Base-by-base conservation (phyloP, 2,888 invertebrate species). In the Harpalus rubripes region DNA sequence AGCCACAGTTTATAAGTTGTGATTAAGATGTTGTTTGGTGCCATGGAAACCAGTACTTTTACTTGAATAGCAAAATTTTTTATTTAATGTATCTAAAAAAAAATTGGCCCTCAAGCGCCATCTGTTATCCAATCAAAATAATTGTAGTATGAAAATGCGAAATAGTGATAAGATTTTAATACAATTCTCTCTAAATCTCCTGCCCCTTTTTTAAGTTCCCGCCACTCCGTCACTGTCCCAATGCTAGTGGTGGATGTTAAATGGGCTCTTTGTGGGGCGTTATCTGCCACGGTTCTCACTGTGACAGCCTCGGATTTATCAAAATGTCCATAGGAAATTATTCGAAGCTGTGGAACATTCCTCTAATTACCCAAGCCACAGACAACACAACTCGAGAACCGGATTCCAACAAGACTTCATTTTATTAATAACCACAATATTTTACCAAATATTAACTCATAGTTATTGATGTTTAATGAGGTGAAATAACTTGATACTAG, bases 221-320 rank as follows among this genome's bases (percentile, higher is more conserved):
- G 8, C 12, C 10, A 8, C 12, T 52, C 8, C 44, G 44, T 8
- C 44, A 52, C 10, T 52, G 44, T 32, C 32, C 32, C 32, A 6
- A 3, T 32, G 78, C 8, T 10, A 8, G 56, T 26, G 16, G 68
- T 68, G 39, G 68, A 39, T 68, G 68, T 41, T 78, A 78, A 78
- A 78, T 78, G 58, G 78, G 78, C 41, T 78, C 78, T 78, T 78
- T 78, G 78, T 78, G 78, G 78, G 78, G 78, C 58, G 78, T 78
- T 78, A 80, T 80, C 63, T 61, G 26, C 32, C 18, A 61, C 61
- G 80, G 61, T 61, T 15, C 18, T 61, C 80, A 15, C 16, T 26
- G 56, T 80, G 80, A 80, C 80, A 80, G 63, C 10, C n/a, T 12
- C 16, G 59, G 61, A 80, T 80, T 80, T 80, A 80, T 80, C 80